Evolutionary conservation across 2,113 vertebrate species (phyloP).

Genomic region (Oceanodroma tethys): DNA sequence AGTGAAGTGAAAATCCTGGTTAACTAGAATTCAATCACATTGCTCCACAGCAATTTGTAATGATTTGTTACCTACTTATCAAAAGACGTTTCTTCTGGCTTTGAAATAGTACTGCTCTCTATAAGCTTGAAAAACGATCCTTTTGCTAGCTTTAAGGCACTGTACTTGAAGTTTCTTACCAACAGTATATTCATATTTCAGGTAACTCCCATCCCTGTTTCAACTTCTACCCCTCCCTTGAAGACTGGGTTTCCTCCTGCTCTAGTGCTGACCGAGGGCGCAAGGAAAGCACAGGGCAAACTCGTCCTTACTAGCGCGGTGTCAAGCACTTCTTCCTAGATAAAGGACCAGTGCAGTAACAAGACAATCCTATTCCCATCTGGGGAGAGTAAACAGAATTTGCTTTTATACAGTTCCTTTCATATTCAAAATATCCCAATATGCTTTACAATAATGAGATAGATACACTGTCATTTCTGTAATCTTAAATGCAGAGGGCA

Average conservation of each 20-base stretch:
- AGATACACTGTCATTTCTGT: neutral
- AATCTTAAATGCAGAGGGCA: neutral
- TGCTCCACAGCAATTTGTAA: neutral
- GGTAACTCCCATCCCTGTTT: neutral
- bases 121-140: neutral
- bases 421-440: constrained; percentile 29
- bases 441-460: constrained; percentile 19
- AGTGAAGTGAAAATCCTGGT: neutral
- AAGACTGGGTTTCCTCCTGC: neutral
- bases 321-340: neutral
- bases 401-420: neutral
- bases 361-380: neutral
- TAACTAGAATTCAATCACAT: neutral
- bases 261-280: neutral
- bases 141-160: neutral
- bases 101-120: neutral
- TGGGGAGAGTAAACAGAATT: neutral
- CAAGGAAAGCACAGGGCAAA: neutral
- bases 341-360: neutral
- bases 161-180: neutral
- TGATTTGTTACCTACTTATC: neutral
- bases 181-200: neutral
- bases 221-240: neutral
- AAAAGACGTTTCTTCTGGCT: neutral
- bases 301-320: neutral